A percentile compares a stretch with the other conserved stretches of the same genome.
phyloP scores from a whole-genome alignment of 2,888 invertebrate species.

The Euplagia quadripunctaria region DNA sequence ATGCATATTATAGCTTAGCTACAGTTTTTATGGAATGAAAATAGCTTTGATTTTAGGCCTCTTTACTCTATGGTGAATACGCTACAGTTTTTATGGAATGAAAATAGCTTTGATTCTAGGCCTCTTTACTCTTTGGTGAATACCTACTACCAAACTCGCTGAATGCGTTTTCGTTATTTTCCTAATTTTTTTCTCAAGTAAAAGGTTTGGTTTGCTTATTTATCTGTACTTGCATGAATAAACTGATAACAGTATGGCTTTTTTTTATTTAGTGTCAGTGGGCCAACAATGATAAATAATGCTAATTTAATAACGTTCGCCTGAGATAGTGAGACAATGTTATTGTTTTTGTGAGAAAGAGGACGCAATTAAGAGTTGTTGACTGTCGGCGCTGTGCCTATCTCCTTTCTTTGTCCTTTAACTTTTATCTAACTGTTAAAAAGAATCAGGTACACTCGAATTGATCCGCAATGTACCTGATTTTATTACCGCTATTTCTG shows the following conservation, averaged over 20 bases:
- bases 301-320: conserved; percentile 11
- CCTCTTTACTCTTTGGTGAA: too few species aligned
- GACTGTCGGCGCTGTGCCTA: conserved; percentile 31
- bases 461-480: not conserved
- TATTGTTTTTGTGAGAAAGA: conserved; percentile 47
- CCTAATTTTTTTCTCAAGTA: too few species aligned
- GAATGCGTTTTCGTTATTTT: too few species aligned
- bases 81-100: too few species aligned
- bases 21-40: too few species aligned
- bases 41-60: too few species aligned
- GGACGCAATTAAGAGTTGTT: conserved; percentile 36
- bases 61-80: too few species aligned
- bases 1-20: too few species aligned
- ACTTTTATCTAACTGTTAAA: conserved; percentile 1
- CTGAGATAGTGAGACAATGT: conserved; percentile 20
- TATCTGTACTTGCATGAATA: too few species aligned
- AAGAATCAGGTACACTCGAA: not conserved
- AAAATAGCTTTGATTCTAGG: too few species aligned
- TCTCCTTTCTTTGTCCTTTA: conserved; percentile 28
- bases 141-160: too few species aligned
- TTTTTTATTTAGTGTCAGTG: conserved; percentile 36
- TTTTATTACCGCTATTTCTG: not conserved
- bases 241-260: not conserved
- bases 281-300: conserved; percentile 41
- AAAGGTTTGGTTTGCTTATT: too few species aligned